phyloP scores from a whole-genome alignment of 2,113 vertebrate species.

The Sylvia atricapilla region DNA sequence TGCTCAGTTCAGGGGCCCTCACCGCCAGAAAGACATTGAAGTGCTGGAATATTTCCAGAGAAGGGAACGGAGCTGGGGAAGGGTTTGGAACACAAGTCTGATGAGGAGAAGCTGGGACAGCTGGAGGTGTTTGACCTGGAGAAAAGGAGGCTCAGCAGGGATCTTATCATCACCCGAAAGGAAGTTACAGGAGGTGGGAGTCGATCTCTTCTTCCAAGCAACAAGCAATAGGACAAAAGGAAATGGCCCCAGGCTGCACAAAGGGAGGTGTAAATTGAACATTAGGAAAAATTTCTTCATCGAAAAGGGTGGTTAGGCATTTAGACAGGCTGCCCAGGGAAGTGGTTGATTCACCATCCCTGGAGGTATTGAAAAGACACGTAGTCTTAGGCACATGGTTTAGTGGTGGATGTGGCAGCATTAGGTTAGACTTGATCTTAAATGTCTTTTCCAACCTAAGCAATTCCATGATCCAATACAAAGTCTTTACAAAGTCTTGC shows the following conservation, averaged over 20 bases:
- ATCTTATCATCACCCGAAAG: not conserved
- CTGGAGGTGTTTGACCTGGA: not conserved
- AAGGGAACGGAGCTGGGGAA: not conserved
- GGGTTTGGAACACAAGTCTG: not conserved
- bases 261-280: not conserved
- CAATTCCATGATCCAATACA: not conserved
- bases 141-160: not conserved
- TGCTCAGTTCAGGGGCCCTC: not conserved
- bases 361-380: not conserved
- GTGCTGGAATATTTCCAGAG: not conserved
- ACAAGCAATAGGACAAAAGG: not conserved
- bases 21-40: not conserved
- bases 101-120: not conserved
- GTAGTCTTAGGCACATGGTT: not conserved
- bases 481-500: not conserved
- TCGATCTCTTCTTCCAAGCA: not conserved
- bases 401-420: accelerated
- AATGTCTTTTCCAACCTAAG: not conserved
- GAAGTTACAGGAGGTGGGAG: too few relatives aligned
- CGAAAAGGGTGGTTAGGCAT: not conserved
- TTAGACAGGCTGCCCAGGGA: not conserved
- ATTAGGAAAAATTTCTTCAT: not conserved
- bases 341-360: not conserved
- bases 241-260: not conserved
- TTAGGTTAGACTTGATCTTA: not conserved